Base-by-base conservation (phyloP, 2,113 vertebrate genomes). In the Myxocyprinus asiaticus region DNA sequence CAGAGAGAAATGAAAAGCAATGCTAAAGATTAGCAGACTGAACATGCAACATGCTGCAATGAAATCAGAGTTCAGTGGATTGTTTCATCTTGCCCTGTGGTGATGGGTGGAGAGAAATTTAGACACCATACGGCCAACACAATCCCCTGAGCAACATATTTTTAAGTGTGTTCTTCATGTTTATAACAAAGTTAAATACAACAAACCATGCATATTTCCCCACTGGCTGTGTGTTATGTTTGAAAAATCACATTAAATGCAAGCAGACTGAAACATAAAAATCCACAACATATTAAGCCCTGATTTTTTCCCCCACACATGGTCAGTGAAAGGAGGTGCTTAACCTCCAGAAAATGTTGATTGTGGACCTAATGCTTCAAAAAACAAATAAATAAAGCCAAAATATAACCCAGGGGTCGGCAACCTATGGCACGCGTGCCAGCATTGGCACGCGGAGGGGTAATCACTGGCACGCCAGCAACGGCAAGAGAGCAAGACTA, bases 11-110 rank as follows among this genome's bases (percentile, higher is more conserved):
- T 79, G 79, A 80, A 79, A 94, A 94, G 90, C 97, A 92, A 97
- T 94, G 94, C 93, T 93, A 93, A 86, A 94, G 91, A 95, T 98
- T 98, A 97, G 93, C 94, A 91, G 93, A 94, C 22, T 33, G 22
- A 33, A 33, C 94, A 95, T 97, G 95, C 95, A 95, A 90, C 96
- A 96, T 97, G 96, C 95, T 93, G 93, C 93, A 81, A 53, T 76
- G 63, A 66, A 44, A 69, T 68, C 59, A 68, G 7, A 56, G 71
- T 33, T 33, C 22, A 33, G 22, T 33, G 22, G 22, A 33, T 53
- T 73, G 69, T 15, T 58, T 53, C 79, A 22, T 44, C 48, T 62
- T 2, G 63, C 51, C 70, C 79, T 81, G 56, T 63, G 73, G 77
- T 63, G 75, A 78, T 56, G 70, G 67, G 53, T 48, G 67, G 42